These are phyloP conservation scores for Xenopus borealis DNA, from an alignment of 2,113 vertebrate genomes.

Conservation along the genomic window DNA sequence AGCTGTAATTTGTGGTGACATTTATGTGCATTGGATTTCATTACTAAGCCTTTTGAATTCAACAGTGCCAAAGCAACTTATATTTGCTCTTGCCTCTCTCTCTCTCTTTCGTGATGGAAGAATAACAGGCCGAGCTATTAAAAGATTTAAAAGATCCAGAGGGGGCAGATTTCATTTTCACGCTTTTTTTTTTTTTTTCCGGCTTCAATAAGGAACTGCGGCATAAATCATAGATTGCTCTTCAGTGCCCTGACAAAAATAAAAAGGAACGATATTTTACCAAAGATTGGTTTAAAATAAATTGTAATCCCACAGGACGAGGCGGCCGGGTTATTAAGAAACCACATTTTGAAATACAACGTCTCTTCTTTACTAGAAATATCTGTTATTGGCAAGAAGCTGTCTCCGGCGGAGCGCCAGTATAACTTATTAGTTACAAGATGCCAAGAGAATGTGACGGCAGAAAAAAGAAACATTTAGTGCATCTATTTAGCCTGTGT, in stretches of 20 bases:
- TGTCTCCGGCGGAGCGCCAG: too few relatives aligned
- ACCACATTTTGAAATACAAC: too few relatives aligned
- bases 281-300: too few relatives aligned
- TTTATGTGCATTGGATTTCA: conserved; percentile 4
- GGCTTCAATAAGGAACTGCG: neutral
- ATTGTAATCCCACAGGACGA: too few relatives aligned
- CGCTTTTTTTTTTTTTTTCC: neutral
- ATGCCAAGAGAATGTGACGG: too few relatives aligned
- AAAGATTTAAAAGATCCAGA: neutral
- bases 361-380: too few relatives aligned
- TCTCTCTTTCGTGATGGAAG: neutral
- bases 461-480: too few relatives aligned
- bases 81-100: neutral
- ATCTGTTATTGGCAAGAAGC: too few relatives aligned
- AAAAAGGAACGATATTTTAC: too few relatives aligned
- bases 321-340: too few relatives aligned
- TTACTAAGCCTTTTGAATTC: neutral
- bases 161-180: conserved; percentile 4
- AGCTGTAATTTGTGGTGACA: conserved; percentile 7
- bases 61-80: neutral
- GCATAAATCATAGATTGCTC: neutral
- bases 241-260: neutral
- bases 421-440: too few relatives aligned
- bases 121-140: neutral
- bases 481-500: too few relatives aligned